phyloP scores from a whole-genome alignment of 1,140 invertebrate genomes.

The Lordiphosa collinella region DNA sequence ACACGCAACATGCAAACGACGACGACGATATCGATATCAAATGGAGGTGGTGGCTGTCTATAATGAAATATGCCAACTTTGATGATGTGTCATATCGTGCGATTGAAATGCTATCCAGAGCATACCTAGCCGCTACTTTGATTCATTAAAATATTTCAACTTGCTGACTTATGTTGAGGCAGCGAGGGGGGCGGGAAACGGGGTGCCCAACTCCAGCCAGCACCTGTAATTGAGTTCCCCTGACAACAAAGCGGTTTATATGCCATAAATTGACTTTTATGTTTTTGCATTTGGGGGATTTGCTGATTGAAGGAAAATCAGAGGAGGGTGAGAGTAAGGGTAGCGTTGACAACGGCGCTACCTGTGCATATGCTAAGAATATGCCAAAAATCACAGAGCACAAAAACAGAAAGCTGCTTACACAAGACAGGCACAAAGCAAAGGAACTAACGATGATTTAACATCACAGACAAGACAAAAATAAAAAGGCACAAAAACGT shows the following conservation, averaged over 20 bases:
- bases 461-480: no score
- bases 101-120: slow-evolving; percentile 59
- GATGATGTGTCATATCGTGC: slow-evolving; percentile 69
- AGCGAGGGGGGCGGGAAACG: neutral
- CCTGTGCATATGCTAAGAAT: slow-evolving; percentile 51
- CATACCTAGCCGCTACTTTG: slow-evolving; percentile 20
- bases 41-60: slow-evolving; percentile 12
- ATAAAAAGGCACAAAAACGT: no score
- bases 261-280: slow-evolving; percentile 67
- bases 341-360: slow-evolving; percentile 25
- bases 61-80: slow-evolving; percentile 75
- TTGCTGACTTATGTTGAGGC: slow-evolving; percentile 22
- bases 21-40: slow-evolving; percentile 33
- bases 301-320: neutral
- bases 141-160: slow-evolving; percentile 66
- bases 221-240: slow-evolving; percentile 46
- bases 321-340: slow-evolving; percentile 2
- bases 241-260: slow-evolving; percentile 72
- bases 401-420: slow-evolving; percentile 45
- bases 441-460: slow-evolving; percentile 30
- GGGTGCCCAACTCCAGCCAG: neutral
- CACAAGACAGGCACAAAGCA: slow-evolving; percentile 7
- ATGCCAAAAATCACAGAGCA: slow-evolving; percentile 24
- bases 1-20: slow-evolving; percentile 65
- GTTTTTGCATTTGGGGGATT: slow-evolving; percentile 17